Base-by-base conservation (phyloP, 2,797 vertebrate genomes). In the Carduelis carduelis region DNA sequence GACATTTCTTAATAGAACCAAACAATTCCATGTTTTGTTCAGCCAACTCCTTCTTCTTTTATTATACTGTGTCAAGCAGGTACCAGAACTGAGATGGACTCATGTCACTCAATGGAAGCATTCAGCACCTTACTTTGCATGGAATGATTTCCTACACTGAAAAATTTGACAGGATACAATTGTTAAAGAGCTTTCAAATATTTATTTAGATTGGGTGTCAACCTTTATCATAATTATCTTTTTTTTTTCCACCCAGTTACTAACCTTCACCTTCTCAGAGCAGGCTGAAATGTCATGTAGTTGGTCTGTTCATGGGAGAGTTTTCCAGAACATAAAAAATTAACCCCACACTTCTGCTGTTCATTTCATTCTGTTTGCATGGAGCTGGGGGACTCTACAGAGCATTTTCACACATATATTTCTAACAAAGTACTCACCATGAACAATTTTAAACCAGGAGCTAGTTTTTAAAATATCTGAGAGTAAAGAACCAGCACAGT, bases 1-100 rank as follows among this genome's bases (percentile, higher is more conserved):
- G 93, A 96, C 68, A 96, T 95, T 79, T 96, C 94, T 87, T 93
- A 97, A 97, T 77, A 97, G 91, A 84, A 47, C 50, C 37, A 96
- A 96, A 97, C 47, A 97, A 94, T 83, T 69, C 82, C 72, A 87
- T 74, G 83, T 93, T 95, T 85, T 89, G 32, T 89, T 92, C 71
- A 77, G 89, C 71, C 72, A 84, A 76, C 19, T 75, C 39, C 30
- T 43, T 69, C 27, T 43, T 44, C 34, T 44, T 52, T 55, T 14
- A 71, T 68, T 81, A 63, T 61, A 41, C 35, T 71, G 11, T 76
- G 64, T 81, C 78, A 93, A 91, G 66, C n/a, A 88, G 32, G 57
- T 81, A 92, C 60, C 21, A 82, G 49, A 92, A 87, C 26, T 79
- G 37, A 85, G 46, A 87, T 20, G 28, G 35, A 79, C 57, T 87